Conservation (phyloP, 1,140 invertebrate genomes). For the Drosophila grimshawi region DNA sequence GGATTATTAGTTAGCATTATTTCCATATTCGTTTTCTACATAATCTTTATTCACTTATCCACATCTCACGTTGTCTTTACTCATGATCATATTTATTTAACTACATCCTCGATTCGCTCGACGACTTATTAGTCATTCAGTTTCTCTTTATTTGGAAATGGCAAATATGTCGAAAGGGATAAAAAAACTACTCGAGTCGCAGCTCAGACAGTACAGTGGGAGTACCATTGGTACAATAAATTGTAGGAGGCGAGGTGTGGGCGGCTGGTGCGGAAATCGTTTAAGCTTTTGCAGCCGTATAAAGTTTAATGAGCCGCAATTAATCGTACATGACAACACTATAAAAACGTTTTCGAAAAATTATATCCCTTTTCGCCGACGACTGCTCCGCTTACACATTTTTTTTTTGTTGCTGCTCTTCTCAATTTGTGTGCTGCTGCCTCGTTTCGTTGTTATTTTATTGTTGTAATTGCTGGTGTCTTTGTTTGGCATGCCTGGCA, state of each 20-base stretch:
- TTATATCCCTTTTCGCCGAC: slow-evolving; percentile 56
- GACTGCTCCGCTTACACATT: background rate
- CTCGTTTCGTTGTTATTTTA: background rate
- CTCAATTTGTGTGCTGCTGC: slow-evolving; percentile 7
- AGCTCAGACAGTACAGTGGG: background rate
- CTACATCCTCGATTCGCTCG: no score
- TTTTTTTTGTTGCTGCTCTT: background rate
- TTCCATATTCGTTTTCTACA: no score
- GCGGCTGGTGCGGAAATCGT: slow-evolving; percentile 50
- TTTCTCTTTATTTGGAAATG: background rate
- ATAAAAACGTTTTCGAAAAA: slow-evolving; percentile 80
- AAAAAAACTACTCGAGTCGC: background rate
- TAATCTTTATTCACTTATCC: no score
- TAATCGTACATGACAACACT: slow-evolving; percentile 81
- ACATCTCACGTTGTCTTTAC: no score
- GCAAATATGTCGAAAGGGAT: background rate
- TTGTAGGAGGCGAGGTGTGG: background rate
- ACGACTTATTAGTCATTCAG: background rate
- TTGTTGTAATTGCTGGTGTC: slow-evolving; percentile 54
- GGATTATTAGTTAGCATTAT: no score
- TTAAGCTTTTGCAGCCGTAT: slow-evolving; percentile 70
- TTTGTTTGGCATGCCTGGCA: slow-evolving; percentile 38
- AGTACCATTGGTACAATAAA: background rate
- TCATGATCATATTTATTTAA: background rate
- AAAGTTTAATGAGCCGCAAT: slow-evolving; percentile 80